phyloP scores from a whole-genome alignment of 2,888 invertebrate species.

The Xanthorhoe designata region DNA sequence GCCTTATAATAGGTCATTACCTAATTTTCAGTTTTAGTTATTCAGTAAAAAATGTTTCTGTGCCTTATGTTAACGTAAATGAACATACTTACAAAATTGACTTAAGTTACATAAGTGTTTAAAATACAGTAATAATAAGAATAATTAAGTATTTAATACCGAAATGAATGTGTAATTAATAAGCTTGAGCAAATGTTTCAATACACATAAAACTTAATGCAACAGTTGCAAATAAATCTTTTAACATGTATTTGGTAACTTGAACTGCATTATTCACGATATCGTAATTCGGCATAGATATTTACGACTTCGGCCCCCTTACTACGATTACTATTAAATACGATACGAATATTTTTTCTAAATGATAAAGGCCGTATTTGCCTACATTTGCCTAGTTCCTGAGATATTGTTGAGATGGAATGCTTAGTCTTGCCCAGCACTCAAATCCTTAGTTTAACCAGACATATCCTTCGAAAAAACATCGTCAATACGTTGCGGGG shows the following conservation, averaged over 20 bases:
- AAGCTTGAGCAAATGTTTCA: conserved; percentile 17
- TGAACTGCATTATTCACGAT: conserved; percentile 43
- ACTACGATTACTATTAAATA: background rate
- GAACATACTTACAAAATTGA: background rate
- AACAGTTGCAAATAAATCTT: conserved; percentile 31
- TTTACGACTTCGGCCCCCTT: background rate
- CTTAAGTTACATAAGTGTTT: background rate
- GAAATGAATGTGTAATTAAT: conserved; percentile 16
- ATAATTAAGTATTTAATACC: conserved; percentile 13
- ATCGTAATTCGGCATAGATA: conserved; percentile 44
- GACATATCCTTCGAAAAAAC: no score
- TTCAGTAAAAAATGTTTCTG: no score
- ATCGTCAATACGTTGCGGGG: no score
- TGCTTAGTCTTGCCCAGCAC: no score
- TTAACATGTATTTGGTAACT: conserved; percentile 31
- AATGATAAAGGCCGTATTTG: no score
- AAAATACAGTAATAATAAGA: conserved; percentile 1
- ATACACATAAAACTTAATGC: conserved; percentile 27
- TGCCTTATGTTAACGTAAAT: background rate
- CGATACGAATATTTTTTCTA: no score
- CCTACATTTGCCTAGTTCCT: no score
- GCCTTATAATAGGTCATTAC: no score
- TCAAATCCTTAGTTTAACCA: no score
- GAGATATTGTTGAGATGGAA: no score
- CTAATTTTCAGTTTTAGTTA: no score